These are phyloP conservation scores for Tursiops truncatus DNA, from an alignment of 2,113 vertebrate species.

Conservation along the genomic window DNA sequence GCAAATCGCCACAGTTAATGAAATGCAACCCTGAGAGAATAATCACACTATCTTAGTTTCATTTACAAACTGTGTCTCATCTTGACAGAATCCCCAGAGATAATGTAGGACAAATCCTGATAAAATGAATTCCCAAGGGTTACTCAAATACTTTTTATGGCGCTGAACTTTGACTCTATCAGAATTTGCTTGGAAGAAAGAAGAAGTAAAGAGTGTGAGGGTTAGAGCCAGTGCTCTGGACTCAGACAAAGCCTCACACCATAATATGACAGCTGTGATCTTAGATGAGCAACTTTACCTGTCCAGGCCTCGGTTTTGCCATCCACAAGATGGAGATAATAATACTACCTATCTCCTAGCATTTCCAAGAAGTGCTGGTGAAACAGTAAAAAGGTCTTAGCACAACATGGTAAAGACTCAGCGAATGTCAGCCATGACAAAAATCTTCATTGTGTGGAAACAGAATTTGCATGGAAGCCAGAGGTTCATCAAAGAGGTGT, in stretches of 20 bases:
- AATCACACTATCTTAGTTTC: background rate
- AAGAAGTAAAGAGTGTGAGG: background rate
- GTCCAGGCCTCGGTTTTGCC: background rate
- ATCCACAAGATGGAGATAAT: background rate
- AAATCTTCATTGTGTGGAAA: background rate
- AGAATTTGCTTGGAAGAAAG: slow-evolving; percentile 20
- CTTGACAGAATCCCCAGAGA: background rate
- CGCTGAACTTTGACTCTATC: background rate
- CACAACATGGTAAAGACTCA: background rate
- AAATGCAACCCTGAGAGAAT: background rate
- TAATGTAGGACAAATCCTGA: background rate
- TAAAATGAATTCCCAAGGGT: background rate
- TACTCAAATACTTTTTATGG: background rate
- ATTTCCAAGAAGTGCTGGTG: background rate
- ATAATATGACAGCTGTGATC: background rate
- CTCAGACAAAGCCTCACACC: background rate
- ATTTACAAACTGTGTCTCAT: background rate
- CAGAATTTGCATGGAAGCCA: background rate
- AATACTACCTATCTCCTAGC: background rate
- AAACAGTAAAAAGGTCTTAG: background rate
- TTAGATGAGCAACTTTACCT: background rate
- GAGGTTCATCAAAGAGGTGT: background rate
- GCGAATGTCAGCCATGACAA: background rate
- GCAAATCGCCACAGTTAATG: background rate
- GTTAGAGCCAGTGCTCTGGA: background rate